Percentiles rank a stretch among this genome's conserved stretches.
These are phyloP conservation scores for Neodon shergylaensis DNA, from an alignment of 2,113 vertebrate genomes.

Conservation along the genomic window DNA sequence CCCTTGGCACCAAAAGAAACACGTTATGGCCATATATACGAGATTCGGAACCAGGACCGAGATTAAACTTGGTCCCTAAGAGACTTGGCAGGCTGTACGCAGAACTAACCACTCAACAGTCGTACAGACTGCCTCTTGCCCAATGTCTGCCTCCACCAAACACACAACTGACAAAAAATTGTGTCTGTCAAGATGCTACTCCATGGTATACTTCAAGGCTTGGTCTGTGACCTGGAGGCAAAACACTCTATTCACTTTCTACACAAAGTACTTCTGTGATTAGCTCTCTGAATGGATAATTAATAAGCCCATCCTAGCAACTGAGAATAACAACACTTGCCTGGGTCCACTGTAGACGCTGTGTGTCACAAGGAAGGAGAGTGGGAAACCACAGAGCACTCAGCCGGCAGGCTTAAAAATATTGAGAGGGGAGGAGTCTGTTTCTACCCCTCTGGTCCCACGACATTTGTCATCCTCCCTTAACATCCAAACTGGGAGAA, in stretches of 20 bases:
- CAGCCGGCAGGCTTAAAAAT: not conserved
- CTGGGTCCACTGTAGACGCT: fast-evolving
- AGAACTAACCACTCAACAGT: too few species aligned
- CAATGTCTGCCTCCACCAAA: not conserved
- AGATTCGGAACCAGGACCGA: not conserved
- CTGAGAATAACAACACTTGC: not conserved
- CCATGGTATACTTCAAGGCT: not conserved
- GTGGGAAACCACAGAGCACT: not conserved
- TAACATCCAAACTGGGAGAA: not conserved
- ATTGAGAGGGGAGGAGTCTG: not conserved
- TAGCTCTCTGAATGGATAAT: not conserved
- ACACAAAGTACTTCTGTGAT: not conserved
- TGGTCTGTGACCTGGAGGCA: not conserved
- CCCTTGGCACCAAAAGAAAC: not conserved
- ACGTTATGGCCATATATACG: too few species aligned
- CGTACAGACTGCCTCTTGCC: not conserved
- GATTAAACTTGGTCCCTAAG: not conserved
- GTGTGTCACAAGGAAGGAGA: not conserved
- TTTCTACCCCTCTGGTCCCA: not conserved
- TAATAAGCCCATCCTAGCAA: not conserved
- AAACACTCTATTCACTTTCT: not conserved
- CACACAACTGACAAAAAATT: not conserved
- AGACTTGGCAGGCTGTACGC: not conserved
- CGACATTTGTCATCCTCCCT: not conserved
- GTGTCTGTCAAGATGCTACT: not conserved